A percentile compares a stretch with the other conserved stretches of the same genome.
These are phyloP conservation scores for Drosophila triauraria DNA, from an alignment of 1,140 invertebrate genomes.

Conservation along the genomic window DNA sequence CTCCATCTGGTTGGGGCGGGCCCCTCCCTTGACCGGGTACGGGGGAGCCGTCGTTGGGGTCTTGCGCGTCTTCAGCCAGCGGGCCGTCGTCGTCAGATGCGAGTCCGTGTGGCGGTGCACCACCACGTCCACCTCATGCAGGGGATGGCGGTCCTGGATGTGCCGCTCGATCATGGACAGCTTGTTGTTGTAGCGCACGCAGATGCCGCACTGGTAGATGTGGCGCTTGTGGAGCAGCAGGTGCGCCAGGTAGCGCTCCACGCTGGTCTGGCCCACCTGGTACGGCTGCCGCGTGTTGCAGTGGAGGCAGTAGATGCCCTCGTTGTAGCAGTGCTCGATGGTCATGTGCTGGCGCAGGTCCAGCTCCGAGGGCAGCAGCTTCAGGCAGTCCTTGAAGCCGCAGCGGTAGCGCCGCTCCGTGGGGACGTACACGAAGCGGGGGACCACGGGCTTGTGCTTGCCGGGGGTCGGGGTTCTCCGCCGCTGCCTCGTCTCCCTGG, in stretches of 20 bases:
- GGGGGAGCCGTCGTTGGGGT: not conserved
- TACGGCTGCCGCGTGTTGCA: not conserved
- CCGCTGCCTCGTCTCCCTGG: too few relatives aligned
- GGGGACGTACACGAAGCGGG: slow-evolving; percentile 29
- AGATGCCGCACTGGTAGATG: slow-evolving; percentile 59
- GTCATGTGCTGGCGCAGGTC: slow-evolving; percentile 34
- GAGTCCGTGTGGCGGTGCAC: slow-evolving; percentile 15
- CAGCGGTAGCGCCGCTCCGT: slow-evolving; percentile 35
- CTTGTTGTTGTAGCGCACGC: slow-evolving; percentile 6
- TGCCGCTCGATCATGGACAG: slow-evolving; percentile 46
- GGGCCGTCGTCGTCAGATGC: not conserved
- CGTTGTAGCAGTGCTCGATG: slow-evolving; percentile 12
- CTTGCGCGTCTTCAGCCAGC: slow-evolving; percentile 59
- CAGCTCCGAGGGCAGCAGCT: slow-evolving; percentile 5
- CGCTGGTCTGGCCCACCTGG: not conserved
- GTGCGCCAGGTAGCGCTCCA: slow-evolving; percentile 32
- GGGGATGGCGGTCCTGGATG: slow-evolving; percentile 29
- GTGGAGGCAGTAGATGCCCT: slow-evolving; percentile 34
- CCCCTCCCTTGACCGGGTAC: not conserved
- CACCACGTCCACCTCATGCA: slow-evolving; percentile 29
- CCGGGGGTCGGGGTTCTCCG: not conserved
- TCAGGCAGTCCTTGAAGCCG: slow-evolving; percentile 5
- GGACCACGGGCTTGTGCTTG: not conserved
- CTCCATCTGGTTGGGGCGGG: not conserved
- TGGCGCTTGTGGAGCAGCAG: slow-evolving; percentile 54